Evolutionary conservation across 2,888 invertebrate species (phyloP), one percentile per base, ranked within the genome.

Genomic region (Eugnorisma glareosa): DNA sequence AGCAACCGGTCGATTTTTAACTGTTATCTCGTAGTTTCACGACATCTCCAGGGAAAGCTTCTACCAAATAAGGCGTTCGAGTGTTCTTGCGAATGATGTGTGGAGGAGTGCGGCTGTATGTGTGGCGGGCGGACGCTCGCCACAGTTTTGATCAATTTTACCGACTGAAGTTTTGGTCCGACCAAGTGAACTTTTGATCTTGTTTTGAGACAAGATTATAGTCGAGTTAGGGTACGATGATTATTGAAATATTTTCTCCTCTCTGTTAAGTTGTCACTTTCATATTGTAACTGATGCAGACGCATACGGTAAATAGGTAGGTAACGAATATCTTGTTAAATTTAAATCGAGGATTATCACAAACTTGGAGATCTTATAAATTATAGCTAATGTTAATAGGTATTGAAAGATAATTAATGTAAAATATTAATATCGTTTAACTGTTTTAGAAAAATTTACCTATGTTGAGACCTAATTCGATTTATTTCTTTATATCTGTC

Each of bases 381-480:
- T 94, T 96, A 96, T 96, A 96, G 95, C 94, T 95, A 95, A 96
- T 95, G 96, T 96, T 96, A 95, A 96, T 95, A 96, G 94, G 91
- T 95, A 95, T 94, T 94, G 93, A 94, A 96, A 94, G 90, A 95
- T 94, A 93, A 93, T 94, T 94, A 93, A 94, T 96, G 94, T 96
- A 96, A 94, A 94, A 93, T 94, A 93, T 92, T 92, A 90, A 91
- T 95, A 95, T 95, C 92, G 94, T 95, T 96, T 94, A 94, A 95
- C 93, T 95, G 95, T 96, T 96, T 96, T 96, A 96, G 96, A 96
- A 95, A 96, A 96, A 96, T 96, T 95, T 96, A 96, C 96, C 96
- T 96, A 93, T 93, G 96, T 96, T 96, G 92, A 95, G 67, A 94
- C 91, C 93, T 94, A 93, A 93, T 93, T 94, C 92, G 89, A 93